These are phyloP conservation scores for Liolophura sinensis DNA, from an alignment of 1,140 invertebrate genomes.

Conservation along the genomic window DNA sequence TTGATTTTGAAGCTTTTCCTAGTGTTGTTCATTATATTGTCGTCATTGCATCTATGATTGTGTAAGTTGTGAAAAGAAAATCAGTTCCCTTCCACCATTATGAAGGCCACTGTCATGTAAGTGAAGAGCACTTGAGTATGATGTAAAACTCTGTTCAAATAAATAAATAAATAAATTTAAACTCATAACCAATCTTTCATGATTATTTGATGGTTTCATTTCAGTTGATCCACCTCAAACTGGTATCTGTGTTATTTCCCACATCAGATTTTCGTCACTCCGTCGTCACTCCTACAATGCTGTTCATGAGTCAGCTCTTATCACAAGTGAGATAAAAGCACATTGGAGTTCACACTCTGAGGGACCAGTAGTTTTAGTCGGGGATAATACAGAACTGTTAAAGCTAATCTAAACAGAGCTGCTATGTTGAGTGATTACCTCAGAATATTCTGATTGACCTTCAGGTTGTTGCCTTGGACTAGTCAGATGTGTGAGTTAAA, in stretches of 20 bases:
- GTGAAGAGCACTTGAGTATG: too few species aligned
- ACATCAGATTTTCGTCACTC: slow-evolving; percentile 87
- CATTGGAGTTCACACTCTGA: not conserved
- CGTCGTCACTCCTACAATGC: slow-evolving; percentile 78
- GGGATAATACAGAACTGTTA: not conserved
- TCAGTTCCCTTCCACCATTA: too few species aligned
- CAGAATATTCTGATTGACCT: not conserved
- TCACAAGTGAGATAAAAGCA: slow-evolving; percentile 46
- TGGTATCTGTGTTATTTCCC: slow-evolving; percentile 71
- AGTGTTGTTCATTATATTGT: too few species aligned
- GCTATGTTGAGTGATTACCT: not conserved
- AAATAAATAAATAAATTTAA: too few species aligned
- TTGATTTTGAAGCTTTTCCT: too few species aligned
- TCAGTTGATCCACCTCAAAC: slow-evolving; percentile 73
- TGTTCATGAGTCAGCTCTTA: slow-evolving; percentile 84
- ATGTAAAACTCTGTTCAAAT: too few species aligned
- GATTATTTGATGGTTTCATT: slow-evolving; percentile 46
- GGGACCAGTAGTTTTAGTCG: not conserved
- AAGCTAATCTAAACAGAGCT: not conserved
- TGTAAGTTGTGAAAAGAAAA: too few species aligned
- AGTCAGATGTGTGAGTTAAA: too few species aligned
- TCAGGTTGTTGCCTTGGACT: too few species aligned
- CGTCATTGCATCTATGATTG: too few species aligned
- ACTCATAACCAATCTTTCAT: too few species aligned
- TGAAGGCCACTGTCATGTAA: too few species aligned